These are phyloP conservation scores for Mesaphorura yosii DNA, from an alignment of 1,140 invertebrate genomes.

Conservation along the genomic window DNA sequence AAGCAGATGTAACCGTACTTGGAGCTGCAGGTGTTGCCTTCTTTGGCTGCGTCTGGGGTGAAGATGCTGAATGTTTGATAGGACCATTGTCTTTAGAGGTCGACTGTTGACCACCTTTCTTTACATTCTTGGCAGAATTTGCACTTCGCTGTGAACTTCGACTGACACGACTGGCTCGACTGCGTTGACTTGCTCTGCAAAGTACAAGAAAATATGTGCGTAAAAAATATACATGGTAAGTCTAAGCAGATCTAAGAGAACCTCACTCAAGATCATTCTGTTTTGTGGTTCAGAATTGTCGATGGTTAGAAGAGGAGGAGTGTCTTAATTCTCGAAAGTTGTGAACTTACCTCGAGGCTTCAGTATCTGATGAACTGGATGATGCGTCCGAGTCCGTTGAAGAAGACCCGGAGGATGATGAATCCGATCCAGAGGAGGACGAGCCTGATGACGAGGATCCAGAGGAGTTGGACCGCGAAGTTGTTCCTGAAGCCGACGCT, in stretches of 20 bases:
- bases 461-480: constrained; percentile 1
- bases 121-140: too few species aligned
- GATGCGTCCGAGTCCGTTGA: constrained; percentile 14
- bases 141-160: constrained; percentile 1
- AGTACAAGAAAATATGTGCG: constrained; percentile 2
- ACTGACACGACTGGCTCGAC: constrained; percentile 11
- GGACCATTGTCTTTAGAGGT: constrained; percentile 1
- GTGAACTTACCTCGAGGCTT: constrained; percentile 16
- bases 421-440: constrained; percentile 14
- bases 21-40: too few species aligned
- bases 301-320: not conserved
- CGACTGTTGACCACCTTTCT: constrained; percentile 1
- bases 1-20: too few species aligned
- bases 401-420: constrained; percentile 11
- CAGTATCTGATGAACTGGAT: constrained; percentile 20
- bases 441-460: constrained; percentile 14
- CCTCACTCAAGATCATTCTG: not conserved
- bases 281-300: not conserved
- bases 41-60: too few species aligned
- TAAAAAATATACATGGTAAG: not conserved
- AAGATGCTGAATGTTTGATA: too few species aligned
- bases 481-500: constrained; percentile 11
- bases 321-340: not conserved
- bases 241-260: not conserved
- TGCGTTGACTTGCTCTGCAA: constrained; percentile 9